Conservation (phyloP, 2,797 vertebrate genomes). For the Psittacula derbiana region DNA sequence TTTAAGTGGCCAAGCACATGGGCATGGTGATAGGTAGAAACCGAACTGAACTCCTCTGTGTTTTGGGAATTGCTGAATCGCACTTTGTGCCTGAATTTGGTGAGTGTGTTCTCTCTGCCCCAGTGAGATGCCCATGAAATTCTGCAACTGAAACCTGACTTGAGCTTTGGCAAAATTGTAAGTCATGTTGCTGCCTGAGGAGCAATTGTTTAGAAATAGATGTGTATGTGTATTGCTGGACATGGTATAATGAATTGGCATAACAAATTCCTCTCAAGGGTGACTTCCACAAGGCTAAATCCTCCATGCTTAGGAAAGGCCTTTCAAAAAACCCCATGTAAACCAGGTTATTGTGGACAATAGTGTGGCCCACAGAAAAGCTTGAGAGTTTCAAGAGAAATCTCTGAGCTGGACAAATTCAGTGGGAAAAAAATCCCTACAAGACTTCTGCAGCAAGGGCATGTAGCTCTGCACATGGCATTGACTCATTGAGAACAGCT, state of each 20-base stretch:
- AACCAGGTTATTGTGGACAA: background rate
- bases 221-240: background rate
- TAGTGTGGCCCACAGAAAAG: background rate
- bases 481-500: background rate
- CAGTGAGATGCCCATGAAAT: fast-evolving
- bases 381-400: background rate
- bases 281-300: background rate
- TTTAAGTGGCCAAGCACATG: background rate
- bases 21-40: background rate
- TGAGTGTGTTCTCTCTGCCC: background rate
- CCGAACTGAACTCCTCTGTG: background rate
- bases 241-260: background rate
- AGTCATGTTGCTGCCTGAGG: background rate
- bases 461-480: background rate
- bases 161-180: background rate
- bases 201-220: background rate
- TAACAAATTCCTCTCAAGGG: background rate
- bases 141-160: background rate
- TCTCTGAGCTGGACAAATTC: background rate
- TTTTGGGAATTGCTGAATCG: background rate
- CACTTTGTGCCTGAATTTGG: fast-evolving
- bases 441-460: background rate
- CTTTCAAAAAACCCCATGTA: background rate
- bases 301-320: background rate
- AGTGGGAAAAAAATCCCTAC: background rate